phyloP scores from a whole-genome alignment of 2,888 invertebrate species.

The Cryptus armator region DNA sequence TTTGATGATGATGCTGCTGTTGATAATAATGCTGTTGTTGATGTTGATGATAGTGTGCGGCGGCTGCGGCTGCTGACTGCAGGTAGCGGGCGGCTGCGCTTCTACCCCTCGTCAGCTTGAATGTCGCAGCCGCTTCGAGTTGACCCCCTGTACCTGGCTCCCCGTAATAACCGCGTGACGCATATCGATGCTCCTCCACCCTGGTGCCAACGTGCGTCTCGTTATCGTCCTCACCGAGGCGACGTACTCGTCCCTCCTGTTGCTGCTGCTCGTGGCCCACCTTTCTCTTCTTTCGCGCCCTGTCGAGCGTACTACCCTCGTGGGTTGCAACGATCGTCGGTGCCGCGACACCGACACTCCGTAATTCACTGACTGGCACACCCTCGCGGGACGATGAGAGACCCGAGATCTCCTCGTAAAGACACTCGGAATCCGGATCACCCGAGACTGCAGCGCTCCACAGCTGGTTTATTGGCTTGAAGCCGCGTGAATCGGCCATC shows the following conservation, averaged over 20 bases:
- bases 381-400: slow-evolving; percentile 78
- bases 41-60: slow-evolving; percentile 74
- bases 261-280: slow-evolving; percentile 75
- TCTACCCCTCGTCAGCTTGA: slow-evolving; percentile 86
- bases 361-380: slow-evolving; percentile 54
- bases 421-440: slow-evolving; percentile 84
- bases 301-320: slow-evolving; percentile 56
- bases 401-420: slow-evolving; percentile 84
- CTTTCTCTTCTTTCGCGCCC: slow-evolving; percentile 68
- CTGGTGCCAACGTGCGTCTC: slow-evolving; percentile 79
- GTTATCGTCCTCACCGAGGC: slow-evolving; percentile 82
- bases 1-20: slow-evolving; percentile 74
- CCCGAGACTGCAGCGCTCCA: slow-evolving; percentile 82
- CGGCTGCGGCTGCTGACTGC: slow-evolving; percentile 80
- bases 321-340: slow-evolving; percentile 37
- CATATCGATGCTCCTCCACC: slow-evolving; percentile 83
- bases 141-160: slow-evolving; percentile 81
- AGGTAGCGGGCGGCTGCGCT: slow-evolving; percentile 83
- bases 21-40: slow-evolving; percentile 74
- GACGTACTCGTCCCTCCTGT: slow-evolving; percentile 85
- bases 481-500: slow-evolving; percentile 84
- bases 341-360: slow-evolving; percentile 20
- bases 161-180: slow-evolving; percentile 80
- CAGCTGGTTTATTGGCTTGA: slow-evolving; percentile 84
- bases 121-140: slow-evolving; percentile 83